Evolutionary conservation across 1,140 invertebrate genomes (phyloP), one percentile per base, ranked within the genome.

Genomic region (Pseudomyrmex dendroicus): DNA sequence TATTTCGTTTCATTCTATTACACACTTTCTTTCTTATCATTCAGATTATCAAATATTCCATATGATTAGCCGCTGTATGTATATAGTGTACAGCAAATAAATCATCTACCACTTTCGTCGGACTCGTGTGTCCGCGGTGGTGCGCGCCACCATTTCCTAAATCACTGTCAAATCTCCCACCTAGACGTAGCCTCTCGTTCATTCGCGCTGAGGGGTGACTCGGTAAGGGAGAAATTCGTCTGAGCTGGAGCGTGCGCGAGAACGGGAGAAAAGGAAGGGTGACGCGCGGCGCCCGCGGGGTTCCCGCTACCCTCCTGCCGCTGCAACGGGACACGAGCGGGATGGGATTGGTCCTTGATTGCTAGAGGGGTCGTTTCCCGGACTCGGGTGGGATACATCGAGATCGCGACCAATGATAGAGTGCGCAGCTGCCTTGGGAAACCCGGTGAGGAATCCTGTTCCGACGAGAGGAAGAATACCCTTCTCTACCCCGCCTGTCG

Each of bases 321-420:
- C 61, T 76, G 57, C 48, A 63, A 67, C 25, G 83, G 57, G 83
- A 86, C 67, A 63, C 46, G 67, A 59, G 66, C 48, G 73, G 66
- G 84, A 89, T 84, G 73, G 93, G 93, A 94, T 94, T 94, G 93
- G 93, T 91, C 88, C 90, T 91, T 86, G 91, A 93, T 91, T 88
- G 86, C 89, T 73, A 83, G 89, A 92, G 92, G 92, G 92, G 91
- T 92, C 89, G 90, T 91, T 91, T 93, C 89, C 87, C 87, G 86
- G 84, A 86, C 87, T 84, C 91, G 83, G 86, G 87, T 89, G 92
- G 92, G 90, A 92, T 89, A 83, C 68, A 76, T 73, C 82, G 84
- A 94, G 93, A 94, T 94, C 92, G 91, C 88, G 91, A 92, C 94
- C 94, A 94, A 94, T 94, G 94, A 94, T 94, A 94, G 91, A 77